Evolutionary conservation across 2,797 vertebrate genomes (phyloP), one percentile per base, ranked within the genome.

Genomic region (Cynodonichthys magdalenae): DNA sequence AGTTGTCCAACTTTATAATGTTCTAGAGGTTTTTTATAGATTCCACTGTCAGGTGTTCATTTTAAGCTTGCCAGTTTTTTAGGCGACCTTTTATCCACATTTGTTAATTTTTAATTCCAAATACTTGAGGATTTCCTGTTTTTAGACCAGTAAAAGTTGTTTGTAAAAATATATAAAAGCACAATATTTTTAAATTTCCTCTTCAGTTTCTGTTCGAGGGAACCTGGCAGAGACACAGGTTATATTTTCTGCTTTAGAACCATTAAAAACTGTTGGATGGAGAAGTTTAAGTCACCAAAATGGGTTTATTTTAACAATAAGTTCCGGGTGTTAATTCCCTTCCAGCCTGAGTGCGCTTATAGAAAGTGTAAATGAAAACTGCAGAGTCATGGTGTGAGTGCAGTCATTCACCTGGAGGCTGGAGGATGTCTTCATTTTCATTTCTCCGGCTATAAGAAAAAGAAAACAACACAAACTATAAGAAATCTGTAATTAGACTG

Each of bases 291-390:
- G 63, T 75, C 59, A 19, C 66, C 53, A 59, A 73, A 68, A 53
- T 9, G 8, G 63, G 69, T 71, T 75, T 69, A 71, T 75, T 84
- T 85, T 80, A 45, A 52, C 75, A 66, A 65, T 54, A 71, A 81
- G 82, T 81, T 86, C 66, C 77, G 76, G 72, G 63, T 66, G 67
- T 72, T 42, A 15, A 75, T 18, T 18, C 58, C 18, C 24, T 29
- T 42, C 20, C 59, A 60, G 20, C 19, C 17, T 65, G 69, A 49
- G 20, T 53, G 61, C 15, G 20, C 59, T 14, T 36, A 39, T 19
- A 44, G 39, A 27, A 20, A 53, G 28, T 51, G 59, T 1, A 14
- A 51, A 19, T 53, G 49, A 34, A 24, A 47, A 15, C 11, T 63
- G 49, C 36, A 48, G 27, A 48, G 17, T 44, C 31, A 27, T 24